Evolutionary conservation across 2,888 invertebrate species (phyloP).

Genomic region (Eristalinus aeneus): DNA sequence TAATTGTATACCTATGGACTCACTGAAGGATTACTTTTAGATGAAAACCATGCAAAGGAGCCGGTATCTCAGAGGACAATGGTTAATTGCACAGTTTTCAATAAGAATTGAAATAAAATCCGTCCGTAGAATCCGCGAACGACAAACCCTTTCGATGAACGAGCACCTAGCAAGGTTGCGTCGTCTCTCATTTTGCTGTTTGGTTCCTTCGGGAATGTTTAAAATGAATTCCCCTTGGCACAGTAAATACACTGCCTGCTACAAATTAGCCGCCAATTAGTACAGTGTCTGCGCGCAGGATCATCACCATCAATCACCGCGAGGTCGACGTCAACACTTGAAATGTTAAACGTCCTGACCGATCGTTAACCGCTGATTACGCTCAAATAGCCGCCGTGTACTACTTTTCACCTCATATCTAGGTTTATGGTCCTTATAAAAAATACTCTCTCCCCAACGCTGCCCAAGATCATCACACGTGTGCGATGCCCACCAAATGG

Average conservation of each 20-base stretch:
- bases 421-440: slow-evolving; percentile 30
- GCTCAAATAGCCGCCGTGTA: neutral
- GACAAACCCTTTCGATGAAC: no score
- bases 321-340: neutral
- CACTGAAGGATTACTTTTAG: no score
- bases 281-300: neutral
- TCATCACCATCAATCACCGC: neutral
- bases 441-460: neutral
- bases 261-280: neutral
- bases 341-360: neutral
- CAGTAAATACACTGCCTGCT: neutral
- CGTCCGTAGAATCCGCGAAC: no score
- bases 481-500: neutral
- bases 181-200: no score
- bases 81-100: no score
- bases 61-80: no score
- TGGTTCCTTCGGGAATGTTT: no score
- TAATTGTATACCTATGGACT: no score
- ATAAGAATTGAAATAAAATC: no score
- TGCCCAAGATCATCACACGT: neutral
- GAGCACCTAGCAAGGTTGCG: no score
- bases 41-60: no score
- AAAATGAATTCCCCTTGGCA: neutral
- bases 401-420: slow-evolving; percentile 22
- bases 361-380: neutral